Conservation (phyloP, 2,113 vertebrate species). For the Apistogramma diplotaenia region DNA sequence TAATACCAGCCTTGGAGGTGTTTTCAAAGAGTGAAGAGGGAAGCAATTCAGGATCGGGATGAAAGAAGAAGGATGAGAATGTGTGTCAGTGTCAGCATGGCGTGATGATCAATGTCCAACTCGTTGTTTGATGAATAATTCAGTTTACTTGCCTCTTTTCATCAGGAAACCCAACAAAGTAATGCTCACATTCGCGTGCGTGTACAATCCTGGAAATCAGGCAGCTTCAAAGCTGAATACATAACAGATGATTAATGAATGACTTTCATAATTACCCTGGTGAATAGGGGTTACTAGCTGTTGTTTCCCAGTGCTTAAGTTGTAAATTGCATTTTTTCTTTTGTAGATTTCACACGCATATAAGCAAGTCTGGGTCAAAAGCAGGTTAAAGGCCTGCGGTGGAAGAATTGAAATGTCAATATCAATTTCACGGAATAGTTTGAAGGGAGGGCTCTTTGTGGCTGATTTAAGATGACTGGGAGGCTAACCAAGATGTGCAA, state of each 20-base stretch:
- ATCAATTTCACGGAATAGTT: slow-evolving; percentile 24
- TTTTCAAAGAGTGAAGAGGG: slow-evolving; percentile 1
- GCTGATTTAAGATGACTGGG: slow-evolving; percentile 4
- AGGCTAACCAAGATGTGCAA: not conserved
- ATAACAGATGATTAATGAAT: not conserved
- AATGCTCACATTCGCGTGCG: not conserved
- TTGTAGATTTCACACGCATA: not conserved
- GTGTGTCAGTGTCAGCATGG: not conserved
- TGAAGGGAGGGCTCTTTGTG: not conserved
- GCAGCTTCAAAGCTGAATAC: not conserved
- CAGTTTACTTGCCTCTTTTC: not conserved
- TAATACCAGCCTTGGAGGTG: not conserved
- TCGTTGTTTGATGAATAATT: slow-evolving; percentile 27
- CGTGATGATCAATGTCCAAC: slow-evolving; percentile 11
- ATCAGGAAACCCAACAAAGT: not conserved
- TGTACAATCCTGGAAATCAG: not conserved
- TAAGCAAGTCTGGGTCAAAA: not conserved
- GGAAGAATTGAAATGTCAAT: slow-evolving; percentile 47
- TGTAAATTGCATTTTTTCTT: not conserved
- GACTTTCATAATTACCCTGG: not conserved
- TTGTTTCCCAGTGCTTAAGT: not conserved
- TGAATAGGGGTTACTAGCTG: not conserved
- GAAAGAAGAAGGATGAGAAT: not conserved
- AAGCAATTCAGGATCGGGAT: not conserved
- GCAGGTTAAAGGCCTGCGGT: slow-evolving; percentile 16